A percentile compares a stretch with the other conserved stretches of the same genome.
phyloP scores from a whole-genome alignment of 2,888 invertebrate genomes.

The Pegoplata infirma region DNA sequence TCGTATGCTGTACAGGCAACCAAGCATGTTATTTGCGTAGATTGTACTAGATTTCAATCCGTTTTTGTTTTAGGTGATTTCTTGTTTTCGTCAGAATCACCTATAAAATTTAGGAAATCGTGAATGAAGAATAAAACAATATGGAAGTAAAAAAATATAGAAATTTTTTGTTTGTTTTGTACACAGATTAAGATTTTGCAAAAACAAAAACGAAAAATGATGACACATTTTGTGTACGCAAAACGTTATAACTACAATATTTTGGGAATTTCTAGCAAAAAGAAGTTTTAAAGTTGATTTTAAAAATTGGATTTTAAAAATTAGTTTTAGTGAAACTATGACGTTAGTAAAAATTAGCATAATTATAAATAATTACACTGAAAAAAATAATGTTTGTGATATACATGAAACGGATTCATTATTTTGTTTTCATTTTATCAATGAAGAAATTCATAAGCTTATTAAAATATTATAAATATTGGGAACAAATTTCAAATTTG shows the following conservation, averaged over 20 bases:
- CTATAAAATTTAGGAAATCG: neutral
- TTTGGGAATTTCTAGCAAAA: conserved; percentile 9
- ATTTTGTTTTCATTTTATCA: no score
- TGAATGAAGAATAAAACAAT: neutral
- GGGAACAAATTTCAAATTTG: no score
- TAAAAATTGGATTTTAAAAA: conserved; percentile 2
- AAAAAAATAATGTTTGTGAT: no score
- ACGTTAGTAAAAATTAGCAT: conserved; percentile 23
- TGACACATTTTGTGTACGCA: conserved; percentile 25
- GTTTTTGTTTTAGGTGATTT: conserved; percentile 5
- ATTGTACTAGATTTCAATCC: conserved; percentile 3
- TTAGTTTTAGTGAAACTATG: conserved; percentile 7
- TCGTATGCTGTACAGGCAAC: conserved; percentile 19
- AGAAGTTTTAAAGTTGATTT: neutral
- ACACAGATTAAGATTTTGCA: conserved; percentile 1
- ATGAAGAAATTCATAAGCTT: no score
- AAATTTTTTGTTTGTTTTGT: neutral
- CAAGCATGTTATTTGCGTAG: conserved; percentile 9
- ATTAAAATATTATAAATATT: no score
- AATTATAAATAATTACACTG: conserved; percentile 11
- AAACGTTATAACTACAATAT: neutral
- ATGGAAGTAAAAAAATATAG: neutral
- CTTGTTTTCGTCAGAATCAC: neutral
- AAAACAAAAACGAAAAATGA: conserved; percentile 6
- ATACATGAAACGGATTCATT: no score